phyloP scores from a whole-genome alignment of 2,888 invertebrate genomes.

The Epirrita christyi region DNA sequence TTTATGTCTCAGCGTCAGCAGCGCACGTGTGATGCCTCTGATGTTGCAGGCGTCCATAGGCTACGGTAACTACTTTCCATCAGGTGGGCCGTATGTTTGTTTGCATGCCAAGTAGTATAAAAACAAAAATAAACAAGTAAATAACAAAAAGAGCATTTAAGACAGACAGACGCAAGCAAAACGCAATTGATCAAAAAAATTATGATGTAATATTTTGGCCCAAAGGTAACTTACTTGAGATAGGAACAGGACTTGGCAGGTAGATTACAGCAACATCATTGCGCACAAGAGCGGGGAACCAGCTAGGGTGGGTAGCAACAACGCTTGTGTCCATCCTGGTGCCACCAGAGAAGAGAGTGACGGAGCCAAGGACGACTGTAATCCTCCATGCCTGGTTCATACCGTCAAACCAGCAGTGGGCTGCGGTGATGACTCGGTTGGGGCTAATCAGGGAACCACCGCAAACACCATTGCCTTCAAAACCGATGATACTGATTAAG shows the following conservation, averaged over 20 bases:
- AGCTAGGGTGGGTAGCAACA: conserved; percentile 52
- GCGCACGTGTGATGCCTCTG: no score
- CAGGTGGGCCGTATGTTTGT: no score
- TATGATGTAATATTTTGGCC: background rate
- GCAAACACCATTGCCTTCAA: conserved; percentile 47
- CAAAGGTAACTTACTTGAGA: conserved; percentile 42
- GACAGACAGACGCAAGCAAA: no score
- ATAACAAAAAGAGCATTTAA: no score
- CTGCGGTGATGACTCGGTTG: conserved; percentile 51
- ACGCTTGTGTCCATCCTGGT: conserved; percentile 46
- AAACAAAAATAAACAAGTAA: no score
- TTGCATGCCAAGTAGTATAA: no score
- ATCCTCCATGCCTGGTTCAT: conserved; percentile 50
- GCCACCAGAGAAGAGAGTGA: conserved; percentile 57
- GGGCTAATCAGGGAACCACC: conserved; percentile 55
- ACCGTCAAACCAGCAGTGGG: conserved; percentile 65
- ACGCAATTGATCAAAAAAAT: no score
- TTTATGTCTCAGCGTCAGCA: no score
- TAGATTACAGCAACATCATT: conserved; percentile 60
- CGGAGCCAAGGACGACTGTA: conserved; percentile 60
- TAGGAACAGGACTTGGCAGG: conserved; percentile 37
- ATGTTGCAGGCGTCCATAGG: no score
- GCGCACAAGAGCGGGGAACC: conserved; percentile 48
- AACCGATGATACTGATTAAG: conserved; percentile 34
- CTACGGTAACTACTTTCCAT: no score